Conservation (phyloP, 2,888 invertebrate species). For the Phyllotreta cruciferae region DNA sequence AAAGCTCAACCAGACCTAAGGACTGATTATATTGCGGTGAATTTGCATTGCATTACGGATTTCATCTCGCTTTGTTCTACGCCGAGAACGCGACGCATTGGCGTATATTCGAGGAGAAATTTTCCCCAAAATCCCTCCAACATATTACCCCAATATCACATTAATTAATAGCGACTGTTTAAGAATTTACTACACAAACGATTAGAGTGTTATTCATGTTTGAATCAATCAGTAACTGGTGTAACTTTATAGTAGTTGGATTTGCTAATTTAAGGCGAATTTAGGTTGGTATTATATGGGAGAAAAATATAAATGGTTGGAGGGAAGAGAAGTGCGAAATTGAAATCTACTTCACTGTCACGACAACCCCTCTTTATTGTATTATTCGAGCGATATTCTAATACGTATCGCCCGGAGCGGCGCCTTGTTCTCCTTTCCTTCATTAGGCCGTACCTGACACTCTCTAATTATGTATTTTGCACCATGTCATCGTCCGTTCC, state of each 20-base stretch:
- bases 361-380: background rate
- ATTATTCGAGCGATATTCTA: constrained; percentile 14
- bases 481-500: constrained; percentile 50
- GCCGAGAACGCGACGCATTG: background rate
- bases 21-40: constrained; percentile 42
- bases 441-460: constrained; percentile 58
- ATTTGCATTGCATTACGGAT: constrained; percentile 50
- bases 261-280: too few species aligned
- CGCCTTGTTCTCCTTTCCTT: constrained; percentile 50
- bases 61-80: constrained; percentile 42
- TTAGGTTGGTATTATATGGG: too few species aligned
- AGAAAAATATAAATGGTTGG: too few species aligned
- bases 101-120: background rate
- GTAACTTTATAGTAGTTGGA: too few species aligned
- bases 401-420: constrained; percentile 42
- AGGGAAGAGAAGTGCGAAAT: background rate
- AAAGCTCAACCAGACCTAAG: constrained; percentile 37
- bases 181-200: too few species aligned
- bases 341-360: background rate
- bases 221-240: too few species aligned
- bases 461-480: constrained; percentile 59
- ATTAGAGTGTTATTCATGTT: too few species aligned
- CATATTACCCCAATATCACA: too few species aligned
- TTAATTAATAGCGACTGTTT: too few species aligned
- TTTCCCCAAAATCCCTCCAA: too few species aligned